phyloP scores from a whole-genome alignment of 2,113 vertebrate genomes.

The Tupaia tana region DNA sequence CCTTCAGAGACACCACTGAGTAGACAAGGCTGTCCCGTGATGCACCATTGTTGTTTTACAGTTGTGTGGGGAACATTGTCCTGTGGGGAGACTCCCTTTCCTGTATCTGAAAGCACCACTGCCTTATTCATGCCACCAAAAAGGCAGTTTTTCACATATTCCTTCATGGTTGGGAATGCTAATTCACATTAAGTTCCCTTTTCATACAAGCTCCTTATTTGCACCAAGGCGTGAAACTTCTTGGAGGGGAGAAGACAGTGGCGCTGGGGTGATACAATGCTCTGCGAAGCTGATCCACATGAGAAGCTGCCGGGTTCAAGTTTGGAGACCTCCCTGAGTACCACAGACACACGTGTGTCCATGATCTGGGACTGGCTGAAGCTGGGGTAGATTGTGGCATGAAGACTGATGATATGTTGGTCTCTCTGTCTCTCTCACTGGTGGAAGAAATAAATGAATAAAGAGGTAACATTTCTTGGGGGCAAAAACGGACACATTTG shows the following conservation, averaged over 20 bases:
- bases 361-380: no score
- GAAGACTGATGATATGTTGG: no score
- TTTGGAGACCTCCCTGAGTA: no score
- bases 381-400: no score
- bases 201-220: constrained; percentile 39
- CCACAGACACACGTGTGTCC: no score
- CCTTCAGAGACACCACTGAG: background rate
- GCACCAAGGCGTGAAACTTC: constrained; percentile 77
- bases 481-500: constrained; percentile 27
- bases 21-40: background rate
- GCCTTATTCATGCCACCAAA: background rate
- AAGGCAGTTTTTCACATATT: constrained; percentile 42
- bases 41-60: background rate
- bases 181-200: constrained; percentile 75
- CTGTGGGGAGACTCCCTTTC: background rate
- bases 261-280: no score
- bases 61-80: background rate
- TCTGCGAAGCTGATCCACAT: no score
- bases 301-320: no score
- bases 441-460: no score
- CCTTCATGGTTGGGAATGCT: constrained; percentile 64
- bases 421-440: no score
- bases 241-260: background rate
- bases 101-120: background rate
- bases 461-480: background rate